A percentile compares a stretch with the other conserved stretches of the same genome.
Conservation (phyloP, 2,797 vertebrate genomes). For the Thalassophryne amazonica region DNA sequence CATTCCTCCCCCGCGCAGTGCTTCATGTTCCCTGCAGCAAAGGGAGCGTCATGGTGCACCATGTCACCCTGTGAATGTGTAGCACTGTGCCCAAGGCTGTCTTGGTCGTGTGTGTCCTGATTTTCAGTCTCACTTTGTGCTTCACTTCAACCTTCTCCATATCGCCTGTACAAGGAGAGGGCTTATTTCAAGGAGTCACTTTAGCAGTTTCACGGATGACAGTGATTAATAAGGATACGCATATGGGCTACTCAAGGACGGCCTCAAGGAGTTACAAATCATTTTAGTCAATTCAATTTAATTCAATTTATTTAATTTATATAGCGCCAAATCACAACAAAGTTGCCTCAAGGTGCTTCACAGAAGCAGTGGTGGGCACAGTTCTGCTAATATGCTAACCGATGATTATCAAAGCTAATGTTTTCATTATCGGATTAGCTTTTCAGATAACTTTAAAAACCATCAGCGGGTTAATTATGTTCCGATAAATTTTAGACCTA, state of each 20-base stretch:
- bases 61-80: conserved; percentile 74
- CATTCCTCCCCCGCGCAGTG: conserved; percentile 9
- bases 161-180: conserved; percentile 46
- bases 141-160: conserved; percentile 61
- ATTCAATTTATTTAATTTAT: too few species aligned
- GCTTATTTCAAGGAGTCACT: conserved; percentile 30
- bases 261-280: too few species aligned
- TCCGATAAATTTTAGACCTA: too few species aligned
- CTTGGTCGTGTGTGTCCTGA: conserved; percentile 64
- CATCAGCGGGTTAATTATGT: too few species aligned
- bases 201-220: conserved; percentile 35
- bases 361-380: too few species aligned
- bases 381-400: too few species aligned
- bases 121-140: conserved; percentile 63
- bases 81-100: conserved; percentile 52
- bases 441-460: too few species aligned
- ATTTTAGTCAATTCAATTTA: too few species aligned
- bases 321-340: too few species aligned
- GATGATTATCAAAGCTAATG: too few species aligned
- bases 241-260: conserved; percentile 36
- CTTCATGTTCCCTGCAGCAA: conserved; percentile 59
- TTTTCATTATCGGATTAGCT: too few species aligned
- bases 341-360: too few species aligned
- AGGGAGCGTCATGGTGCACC: conserved; percentile 69
- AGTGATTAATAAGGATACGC: conserved; percentile 43